Percentiles rank a stretch among this genome's conserved stretches.
Evolutionary conservation across 2,113 vertebrate genomes (phyloP).

Genomic region (Lasiurus cinereus): DNA sequence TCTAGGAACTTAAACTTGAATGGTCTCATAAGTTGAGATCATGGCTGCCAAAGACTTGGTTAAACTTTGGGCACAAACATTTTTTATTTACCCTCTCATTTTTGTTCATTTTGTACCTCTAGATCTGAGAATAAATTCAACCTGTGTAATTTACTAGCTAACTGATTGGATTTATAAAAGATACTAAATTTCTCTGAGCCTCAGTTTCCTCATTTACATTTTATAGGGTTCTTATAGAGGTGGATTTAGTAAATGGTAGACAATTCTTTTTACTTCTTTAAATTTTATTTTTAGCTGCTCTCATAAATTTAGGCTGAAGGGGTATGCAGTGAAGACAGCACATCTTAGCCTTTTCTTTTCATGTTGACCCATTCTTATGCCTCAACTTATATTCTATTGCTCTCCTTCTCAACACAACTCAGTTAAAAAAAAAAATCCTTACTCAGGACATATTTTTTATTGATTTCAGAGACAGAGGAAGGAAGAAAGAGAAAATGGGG

Average conservation of each 20-base stretch:
- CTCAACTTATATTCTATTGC: background rate
- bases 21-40: background rate
- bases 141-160: background rate
- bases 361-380: background rate
- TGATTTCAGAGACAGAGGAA: background rate
- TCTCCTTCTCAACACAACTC: background rate
- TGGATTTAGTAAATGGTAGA: background rate
- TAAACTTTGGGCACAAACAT: background rate
- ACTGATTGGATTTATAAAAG: background rate
- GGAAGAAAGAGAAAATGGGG: no score
- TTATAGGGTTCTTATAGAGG: background rate
- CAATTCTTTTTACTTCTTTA: background rate
- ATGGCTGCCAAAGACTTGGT: background rate
- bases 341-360: background rate
- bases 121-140: constrained; percentile 27
- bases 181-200: background rate
- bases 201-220: background rate
- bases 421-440: background rate
- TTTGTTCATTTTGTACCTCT: constrained; percentile 29
- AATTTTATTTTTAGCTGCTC: constrained; percentile 12
- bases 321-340: background rate
- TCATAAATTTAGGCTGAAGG: background rate
- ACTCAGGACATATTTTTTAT: background rate
- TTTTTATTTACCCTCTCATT: constrained; percentile 51
- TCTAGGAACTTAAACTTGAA: background rate